Conservation (phyloP, 1,140 invertebrate genomes). For the Zaprionus ghesquierei region DNA sequence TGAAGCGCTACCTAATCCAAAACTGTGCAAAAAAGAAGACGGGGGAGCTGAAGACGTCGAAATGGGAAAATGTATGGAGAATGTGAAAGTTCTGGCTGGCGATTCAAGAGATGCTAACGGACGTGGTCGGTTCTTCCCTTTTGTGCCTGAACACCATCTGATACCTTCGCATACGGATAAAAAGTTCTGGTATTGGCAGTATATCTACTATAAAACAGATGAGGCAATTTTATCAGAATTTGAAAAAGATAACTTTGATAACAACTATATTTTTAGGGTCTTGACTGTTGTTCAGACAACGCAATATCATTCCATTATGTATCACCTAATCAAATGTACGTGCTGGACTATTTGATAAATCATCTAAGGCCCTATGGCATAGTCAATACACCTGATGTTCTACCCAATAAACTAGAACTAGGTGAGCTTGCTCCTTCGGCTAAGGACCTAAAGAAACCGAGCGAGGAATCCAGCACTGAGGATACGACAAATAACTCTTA, state of each 20-base stretch:
- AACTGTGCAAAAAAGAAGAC: constrained; percentile 86
- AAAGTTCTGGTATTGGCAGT: constrained; percentile 97
- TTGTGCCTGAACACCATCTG: constrained; percentile 95
- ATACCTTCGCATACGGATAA: constrained; percentile 92
- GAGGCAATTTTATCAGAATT: constrained; percentile 85
- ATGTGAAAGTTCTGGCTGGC: constrained; percentile 92
- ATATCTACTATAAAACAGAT: constrained; percentile 94
- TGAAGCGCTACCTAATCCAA: constrained; percentile 87
- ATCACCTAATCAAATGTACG: constrained; percentile 96
- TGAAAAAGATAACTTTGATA: background rate
- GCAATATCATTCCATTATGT: constrained; percentile 99
- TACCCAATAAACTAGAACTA: constrained; percentile 62
- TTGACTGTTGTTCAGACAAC: constrained; percentile 97
- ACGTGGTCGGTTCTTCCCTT: constrained; percentile 96
- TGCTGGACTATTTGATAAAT: constrained; percentile 97
- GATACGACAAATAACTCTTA: constrained; percentile 28
- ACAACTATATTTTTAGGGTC: constrained; percentile 86
- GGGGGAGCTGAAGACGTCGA: constrained; percentile 96
- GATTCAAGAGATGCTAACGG: constrained; percentile 93
- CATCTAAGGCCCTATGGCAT: constrained; percentile 96
- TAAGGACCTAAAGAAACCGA: constrained; percentile 40
- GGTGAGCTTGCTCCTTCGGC: constrained; percentile 63
- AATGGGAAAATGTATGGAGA: constrained; percentile 95
- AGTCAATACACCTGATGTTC: constrained; percentile 58
- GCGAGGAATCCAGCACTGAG: background rate